Percentiles rank a stretch among this genome's conserved stretches.
Evolutionary conservation across 2,888 invertebrate species (phyloP).

Genomic region (Microplitis manilae): DNA sequence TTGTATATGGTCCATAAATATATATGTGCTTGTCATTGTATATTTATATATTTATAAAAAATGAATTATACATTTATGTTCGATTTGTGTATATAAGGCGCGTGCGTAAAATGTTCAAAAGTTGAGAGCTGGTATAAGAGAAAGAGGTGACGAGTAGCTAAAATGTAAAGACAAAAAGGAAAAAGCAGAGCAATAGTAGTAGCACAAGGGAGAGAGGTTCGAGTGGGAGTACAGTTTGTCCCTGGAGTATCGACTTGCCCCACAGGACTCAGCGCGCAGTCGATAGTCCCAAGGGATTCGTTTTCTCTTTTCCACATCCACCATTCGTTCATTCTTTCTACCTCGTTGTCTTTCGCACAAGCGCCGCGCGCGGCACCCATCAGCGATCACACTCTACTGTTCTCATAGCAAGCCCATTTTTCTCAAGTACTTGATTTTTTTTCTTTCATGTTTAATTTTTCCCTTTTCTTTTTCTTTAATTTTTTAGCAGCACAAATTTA

Average conservation of each 20-base stretch:
- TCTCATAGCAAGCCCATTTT: slow-evolving; percentile 44
- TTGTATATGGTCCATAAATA: too few species aligned
- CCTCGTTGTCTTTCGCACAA: slow-evolving; percentile 40
- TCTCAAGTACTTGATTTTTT: slow-evolving; percentile 39
- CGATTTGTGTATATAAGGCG: slow-evolving; percentile 48
- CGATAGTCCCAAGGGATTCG: slow-evolving; percentile 71
- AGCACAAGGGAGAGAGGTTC: slow-evolving; percentile 42
- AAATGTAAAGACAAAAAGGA: slow-evolving; percentile 41
- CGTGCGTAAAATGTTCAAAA: slow-evolving; percentile 68
- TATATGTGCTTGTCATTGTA: too few species aligned
- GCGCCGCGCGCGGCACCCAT: background rate
- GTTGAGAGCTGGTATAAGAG: slow-evolving; percentile 57
- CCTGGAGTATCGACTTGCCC: slow-evolving; percentile 72
- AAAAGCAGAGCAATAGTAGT: slow-evolving; percentile 36
- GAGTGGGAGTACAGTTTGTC: slow-evolving; percentile 57
- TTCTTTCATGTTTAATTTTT: slow-evolving; percentile 41
- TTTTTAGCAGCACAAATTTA: background rate
- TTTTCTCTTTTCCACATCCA: slow-evolving; percentile 55
- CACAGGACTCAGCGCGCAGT: slow-evolving; percentile 68
- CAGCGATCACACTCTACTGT: slow-evolving; percentile 9
- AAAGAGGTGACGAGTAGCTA: slow-evolving; percentile 55
- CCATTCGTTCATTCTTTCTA: slow-evolving; percentile 32
- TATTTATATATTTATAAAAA: slow-evolving; percentile 2
- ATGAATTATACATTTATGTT: background rate
- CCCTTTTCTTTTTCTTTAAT: background rate